Base-by-base conservation (phyloP, 1,140 invertebrate genomes). In the Achroia grisella region DNA sequence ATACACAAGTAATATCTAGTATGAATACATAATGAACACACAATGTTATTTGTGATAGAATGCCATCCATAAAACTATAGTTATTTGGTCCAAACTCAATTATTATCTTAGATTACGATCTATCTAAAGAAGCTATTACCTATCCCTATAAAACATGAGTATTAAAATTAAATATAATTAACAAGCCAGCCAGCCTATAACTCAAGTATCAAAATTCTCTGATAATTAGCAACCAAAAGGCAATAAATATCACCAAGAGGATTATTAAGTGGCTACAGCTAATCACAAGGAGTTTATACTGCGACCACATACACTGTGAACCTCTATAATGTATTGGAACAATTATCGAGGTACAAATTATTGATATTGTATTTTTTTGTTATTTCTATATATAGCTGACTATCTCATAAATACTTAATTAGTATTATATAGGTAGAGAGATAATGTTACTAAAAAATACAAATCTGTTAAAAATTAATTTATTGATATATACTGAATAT, bases 191-290 rank as follows among this genome's bases (percentile, higher is more conserved):
- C 62, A 61, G 31, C 58, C 64, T 60, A 82, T 83, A 80, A 72
- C 49, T 80, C 76, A 79, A 71, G 76, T 77, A 83, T 83, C 76
- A 83, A 83, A 78, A 80, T 80, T 81, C 74, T 56, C 56, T 74
- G 58, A 82, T 83, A 80, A 80, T 80, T 80, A 80, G 71, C 67
- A 49, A 40, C 57, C 52, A 53, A 57, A 59, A 48, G 46, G 69
- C 64, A 68, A 80, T 83, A 80, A 83, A 83, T 80, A 80, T 77
- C 41, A 55, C 64, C 62, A 65, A 73, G 71, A 71, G 64, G 69
- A 78, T 77, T 75, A 80, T 78, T 80, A 76, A 67, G 54, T 66
- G 64, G 70, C 70, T 57, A 62, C 68, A 57, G 52, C 42, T 76
- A 76, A 82, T 77, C 75, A 71, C 67, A 73, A 77, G 71, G 60